phyloP scores from a whole-genome alignment of 2,888 invertebrate genomes.

The Erebia aethiops region DNA sequence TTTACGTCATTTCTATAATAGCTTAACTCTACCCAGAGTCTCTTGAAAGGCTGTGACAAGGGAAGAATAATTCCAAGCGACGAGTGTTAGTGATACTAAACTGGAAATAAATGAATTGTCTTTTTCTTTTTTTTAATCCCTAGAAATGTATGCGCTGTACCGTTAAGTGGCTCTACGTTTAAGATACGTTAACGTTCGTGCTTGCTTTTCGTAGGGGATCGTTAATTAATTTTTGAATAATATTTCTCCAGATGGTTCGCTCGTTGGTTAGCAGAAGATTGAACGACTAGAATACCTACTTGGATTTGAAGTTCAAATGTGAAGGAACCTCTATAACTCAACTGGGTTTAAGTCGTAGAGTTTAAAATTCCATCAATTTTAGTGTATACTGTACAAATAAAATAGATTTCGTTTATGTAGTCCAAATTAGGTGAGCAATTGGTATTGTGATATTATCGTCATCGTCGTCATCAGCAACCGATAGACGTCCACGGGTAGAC shows the following conservation, averaged over 20 bases:
- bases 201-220: slow-evolving; percentile 1
- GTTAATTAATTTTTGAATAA: slow-evolving; percentile 7
- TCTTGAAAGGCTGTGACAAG: slow-evolving; percentile 45
- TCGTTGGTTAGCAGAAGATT: neutral
- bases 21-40: slow-evolving; percentile 31
- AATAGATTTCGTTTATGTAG: too few relatives aligned
- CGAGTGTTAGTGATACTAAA: slow-evolving; percentile 57
- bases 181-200: slow-evolving; percentile 8
- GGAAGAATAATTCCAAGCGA: slow-evolving; percentile 58
- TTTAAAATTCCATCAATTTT: too few relatives aligned
- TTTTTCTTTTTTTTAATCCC: slow-evolving; percentile 50
- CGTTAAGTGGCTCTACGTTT: slow-evolving; percentile 35
- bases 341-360: too few relatives aligned
- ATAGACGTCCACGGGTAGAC: too few relatives aligned
- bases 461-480: too few relatives aligned
- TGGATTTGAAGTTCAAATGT: too few relatives aligned
- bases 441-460: too few relatives aligned
- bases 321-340: too few relatives aligned
- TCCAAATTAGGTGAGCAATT: too few relatives aligned
- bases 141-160: slow-evolving; percentile 39
- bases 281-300: neutral
- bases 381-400: too few relatives aligned
- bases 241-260: neutral
- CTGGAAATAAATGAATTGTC: slow-evolving; percentile 49
- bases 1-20: slow-evolving; percentile 32